These are phyloP conservation scores for Clarias gariepinus DNA, from an alignment of 2,113 vertebrate species.

Conservation along the genomic window DNA sequence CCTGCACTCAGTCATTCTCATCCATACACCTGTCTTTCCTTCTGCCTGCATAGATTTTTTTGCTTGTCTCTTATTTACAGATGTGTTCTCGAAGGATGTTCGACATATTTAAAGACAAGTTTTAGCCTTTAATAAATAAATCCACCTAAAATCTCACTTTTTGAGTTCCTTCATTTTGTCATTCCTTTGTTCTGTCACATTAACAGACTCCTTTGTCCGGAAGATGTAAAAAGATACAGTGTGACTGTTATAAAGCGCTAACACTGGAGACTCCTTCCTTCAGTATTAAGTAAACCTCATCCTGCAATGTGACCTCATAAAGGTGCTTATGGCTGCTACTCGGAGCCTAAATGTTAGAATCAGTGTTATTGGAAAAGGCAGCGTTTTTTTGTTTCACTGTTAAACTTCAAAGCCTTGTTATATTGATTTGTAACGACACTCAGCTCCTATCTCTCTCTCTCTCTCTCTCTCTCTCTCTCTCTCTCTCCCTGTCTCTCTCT, in stretches of 20 bases:
- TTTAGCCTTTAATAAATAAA: no score
- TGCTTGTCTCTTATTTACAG: no score
- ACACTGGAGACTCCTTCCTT: neutral
- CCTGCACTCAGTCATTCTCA: no score
- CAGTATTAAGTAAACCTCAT: neutral
- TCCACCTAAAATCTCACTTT: no score
- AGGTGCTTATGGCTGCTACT: neutral
- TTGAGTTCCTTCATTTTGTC: neutral
- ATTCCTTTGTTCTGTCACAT: neutral
- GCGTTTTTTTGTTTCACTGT: neutral
- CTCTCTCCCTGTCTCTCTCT: no score
- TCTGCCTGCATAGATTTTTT: no score
- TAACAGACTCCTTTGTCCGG: neutral
- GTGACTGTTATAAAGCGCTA: neutral
- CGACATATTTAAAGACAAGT: no score
- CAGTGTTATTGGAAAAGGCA: neutral
- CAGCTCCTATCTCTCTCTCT: neutral
- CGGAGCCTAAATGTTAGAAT: neutral
- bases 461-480: no score
- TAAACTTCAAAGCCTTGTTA: neutral
- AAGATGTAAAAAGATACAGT: neutral
- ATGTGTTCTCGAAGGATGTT: no score
- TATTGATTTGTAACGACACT: neutral
- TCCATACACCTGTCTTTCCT: no score
- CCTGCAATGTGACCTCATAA: neutral